phyloP scores from a whole-genome alignment of 1,140 invertebrate species.

The Magallana gigas region DNA sequence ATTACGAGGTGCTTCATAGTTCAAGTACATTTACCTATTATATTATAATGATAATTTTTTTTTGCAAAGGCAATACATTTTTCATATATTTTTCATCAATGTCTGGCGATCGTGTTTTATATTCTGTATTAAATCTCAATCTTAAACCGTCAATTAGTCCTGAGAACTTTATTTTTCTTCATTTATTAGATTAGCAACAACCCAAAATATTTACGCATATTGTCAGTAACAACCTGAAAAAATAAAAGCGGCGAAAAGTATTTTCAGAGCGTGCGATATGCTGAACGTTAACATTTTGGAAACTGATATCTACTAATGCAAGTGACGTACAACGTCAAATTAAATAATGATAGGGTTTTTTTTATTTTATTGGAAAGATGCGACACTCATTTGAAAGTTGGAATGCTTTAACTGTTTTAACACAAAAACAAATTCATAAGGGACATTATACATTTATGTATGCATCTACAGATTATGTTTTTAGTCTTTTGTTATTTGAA shows the following conservation, averaged over 20 bases:
- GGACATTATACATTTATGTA: neutral
- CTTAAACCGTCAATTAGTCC: neutral
- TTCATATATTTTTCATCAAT: neutral
- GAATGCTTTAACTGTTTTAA: neutral
- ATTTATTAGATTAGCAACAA: neutral
- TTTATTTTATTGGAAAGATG: neutral
- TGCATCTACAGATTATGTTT: neutral
- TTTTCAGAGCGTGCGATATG: slow-evolving; percentile 4
- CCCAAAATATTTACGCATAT: neutral
- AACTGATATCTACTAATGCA: neutral
- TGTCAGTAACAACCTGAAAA: neutral
- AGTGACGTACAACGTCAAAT: neutral
- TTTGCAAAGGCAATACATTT: neutral
- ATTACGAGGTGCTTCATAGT: neutral
- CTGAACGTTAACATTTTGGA: neutral
- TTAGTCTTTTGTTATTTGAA: neutral
- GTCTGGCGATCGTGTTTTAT: neutral
- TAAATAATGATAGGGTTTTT: neutral
- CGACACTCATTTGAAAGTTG: neutral
- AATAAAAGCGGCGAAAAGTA: neutral
- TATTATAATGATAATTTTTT: neutral
- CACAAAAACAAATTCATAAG: neutral
- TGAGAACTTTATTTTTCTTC: neutral
- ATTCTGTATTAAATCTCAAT: neutral
- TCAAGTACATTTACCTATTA: neutral